Percentiles rank a stretch among this genome's conserved stretches.
Evolutionary conservation across 2,888 invertebrate species (phyloP).

Genomic region (Timema cristinae): DNA sequence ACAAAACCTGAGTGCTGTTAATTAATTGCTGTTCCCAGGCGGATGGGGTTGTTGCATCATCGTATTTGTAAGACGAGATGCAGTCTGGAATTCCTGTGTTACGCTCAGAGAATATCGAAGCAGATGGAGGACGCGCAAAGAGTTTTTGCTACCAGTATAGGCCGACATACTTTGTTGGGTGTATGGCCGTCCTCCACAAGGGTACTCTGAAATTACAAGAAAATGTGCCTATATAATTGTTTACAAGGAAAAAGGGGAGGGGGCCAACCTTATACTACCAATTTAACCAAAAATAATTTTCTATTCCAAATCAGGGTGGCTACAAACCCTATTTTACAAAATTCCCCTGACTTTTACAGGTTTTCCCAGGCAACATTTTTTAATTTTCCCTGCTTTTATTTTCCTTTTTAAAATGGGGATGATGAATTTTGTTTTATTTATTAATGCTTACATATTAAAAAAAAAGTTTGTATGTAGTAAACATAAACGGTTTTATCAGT

Average conservation of each 20-base stretch:
- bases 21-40: constrained; percentile 35
- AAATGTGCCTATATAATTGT: not conserved
- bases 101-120: constrained; percentile 18
- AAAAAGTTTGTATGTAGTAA: no score
- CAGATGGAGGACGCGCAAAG: constrained; percentile 29
- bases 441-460: no score
- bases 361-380: no score
- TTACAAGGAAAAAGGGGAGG: not conserved
- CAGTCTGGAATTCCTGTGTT: constrained; percentile 34
- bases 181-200: constrained; percentile 22
- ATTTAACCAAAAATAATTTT: no score
- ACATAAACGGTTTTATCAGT: no score
- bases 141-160: constrained; percentile 23
- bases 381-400: no score
- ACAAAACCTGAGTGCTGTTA: constrained; percentile 31
- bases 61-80: constrained; percentile 38
- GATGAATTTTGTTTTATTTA: no score
- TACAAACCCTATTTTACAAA: no score
- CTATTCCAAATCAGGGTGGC: no score
- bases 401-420: no score
- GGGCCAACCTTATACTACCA: not conserved
- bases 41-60: constrained; percentile 35
- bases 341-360: no score
- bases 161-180: constrained; percentile 23
- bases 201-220: constrained; percentile 16